Evolutionary conservation across 2,797 vertebrate species (phyloP).

Genomic region (Synanceia verrucosa): DNA sequence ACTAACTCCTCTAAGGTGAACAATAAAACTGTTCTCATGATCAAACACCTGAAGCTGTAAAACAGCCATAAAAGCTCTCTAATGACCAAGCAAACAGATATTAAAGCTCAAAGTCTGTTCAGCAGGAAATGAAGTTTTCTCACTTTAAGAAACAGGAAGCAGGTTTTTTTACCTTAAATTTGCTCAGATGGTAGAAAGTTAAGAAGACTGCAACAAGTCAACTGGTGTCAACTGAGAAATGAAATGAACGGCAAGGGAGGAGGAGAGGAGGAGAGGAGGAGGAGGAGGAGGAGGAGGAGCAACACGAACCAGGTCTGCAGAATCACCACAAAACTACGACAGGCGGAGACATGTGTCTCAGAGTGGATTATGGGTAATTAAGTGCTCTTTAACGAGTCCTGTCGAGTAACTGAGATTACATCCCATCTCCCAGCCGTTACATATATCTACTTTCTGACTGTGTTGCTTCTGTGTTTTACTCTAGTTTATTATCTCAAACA

Average conservation of each 20-base stretch:
- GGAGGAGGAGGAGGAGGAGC: background rate
- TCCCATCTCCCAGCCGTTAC: too few relatives aligned
- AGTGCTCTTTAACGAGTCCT: conserved; percentile 73
- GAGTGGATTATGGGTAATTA: conserved; percentile 81
- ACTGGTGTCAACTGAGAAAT: conserved; percentile 4
- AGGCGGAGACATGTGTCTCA: conserved; percentile 76
- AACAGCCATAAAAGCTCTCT: background rate
- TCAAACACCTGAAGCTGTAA: background rate
- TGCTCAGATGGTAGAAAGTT: conserved; percentile 13
- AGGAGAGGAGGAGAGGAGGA: conserved; percentile 3
- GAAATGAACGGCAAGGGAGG: background rate
- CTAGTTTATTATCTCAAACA: too few relatives aligned
- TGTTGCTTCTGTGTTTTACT: conserved; percentile 11
- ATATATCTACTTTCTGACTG: too few relatives aligned
- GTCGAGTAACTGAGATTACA: conserved; percentile 43
- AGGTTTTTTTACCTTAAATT: conserved; percentile 38
- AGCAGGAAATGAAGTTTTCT: too few relatives aligned
- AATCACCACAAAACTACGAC: conserved; percentile 22
- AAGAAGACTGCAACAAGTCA: conserved; percentile 36
- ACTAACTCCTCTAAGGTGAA: too few relatives aligned
- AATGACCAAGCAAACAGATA: background rate
- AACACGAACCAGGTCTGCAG: background rate
- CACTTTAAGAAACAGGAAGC: background rate
- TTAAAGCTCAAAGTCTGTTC: conserved; percentile 27
- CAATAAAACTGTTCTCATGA: background rate